Evolutionary conservation across 2,113 vertebrate species (phyloP).

Genomic region (Egretta garzetta): DNA sequence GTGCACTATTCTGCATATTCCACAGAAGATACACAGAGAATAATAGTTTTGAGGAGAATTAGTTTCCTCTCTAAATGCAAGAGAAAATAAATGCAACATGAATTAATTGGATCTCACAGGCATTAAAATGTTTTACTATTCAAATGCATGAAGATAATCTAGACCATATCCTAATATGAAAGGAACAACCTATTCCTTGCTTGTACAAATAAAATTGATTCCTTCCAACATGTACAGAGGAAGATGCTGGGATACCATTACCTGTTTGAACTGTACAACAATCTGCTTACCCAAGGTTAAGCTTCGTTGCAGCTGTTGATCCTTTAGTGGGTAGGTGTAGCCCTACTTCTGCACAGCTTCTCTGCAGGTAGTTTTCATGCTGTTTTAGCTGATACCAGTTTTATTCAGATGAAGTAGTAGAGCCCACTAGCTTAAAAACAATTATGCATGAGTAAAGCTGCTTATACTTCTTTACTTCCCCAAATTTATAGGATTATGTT

Average conservation of each 20-base stretch:
- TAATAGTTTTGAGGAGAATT: not conserved
- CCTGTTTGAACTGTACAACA: not conserved
- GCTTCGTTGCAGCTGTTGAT: not conserved
- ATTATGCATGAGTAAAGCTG: not conserved
- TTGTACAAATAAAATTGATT: not conserved
- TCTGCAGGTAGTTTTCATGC: not conserved
- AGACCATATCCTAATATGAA: not conserved
- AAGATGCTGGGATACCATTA: not conserved
- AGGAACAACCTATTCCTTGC: not conserved
- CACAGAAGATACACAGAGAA: not conserved
- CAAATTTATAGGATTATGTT: not conserved
- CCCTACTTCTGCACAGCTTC: not conserved
- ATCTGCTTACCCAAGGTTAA: not conserved
- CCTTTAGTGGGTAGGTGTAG: not conserved
- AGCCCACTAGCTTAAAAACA: not conserved
- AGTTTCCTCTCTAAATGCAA: not conserved
- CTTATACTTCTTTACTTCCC: not conserved
- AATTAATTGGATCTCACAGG: not conserved
- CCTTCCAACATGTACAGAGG: fast-evolving
- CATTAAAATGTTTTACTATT: not conserved
- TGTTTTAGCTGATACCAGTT: not conserved
- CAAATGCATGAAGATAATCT: not conserved
- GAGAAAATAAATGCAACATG: not conserved
- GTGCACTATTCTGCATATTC: not conserved
- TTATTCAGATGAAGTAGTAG: not conserved